Percentiles rank a stretch among this genome's conserved stretches.
phyloP scores from a whole-genome alignment of 2,888 invertebrate species.

The Rapana venosa region DNA sequence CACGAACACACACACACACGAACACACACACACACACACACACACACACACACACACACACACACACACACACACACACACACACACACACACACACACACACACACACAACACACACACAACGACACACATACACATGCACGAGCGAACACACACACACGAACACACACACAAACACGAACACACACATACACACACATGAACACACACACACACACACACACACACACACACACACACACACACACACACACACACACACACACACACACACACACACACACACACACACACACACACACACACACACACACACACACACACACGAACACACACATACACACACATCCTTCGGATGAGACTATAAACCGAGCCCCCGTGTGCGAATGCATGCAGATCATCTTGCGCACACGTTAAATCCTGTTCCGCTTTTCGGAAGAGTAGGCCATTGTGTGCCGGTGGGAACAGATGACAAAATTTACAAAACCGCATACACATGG shows the following conservation, averaged over 20 bases:
- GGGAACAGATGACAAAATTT: too few species aligned
- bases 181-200: not conserved
- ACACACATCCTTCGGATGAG: too few species aligned
- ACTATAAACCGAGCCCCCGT: too few species aligned
- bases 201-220: not conserved
- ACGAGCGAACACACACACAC: not conserved
- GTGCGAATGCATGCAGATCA: too few species aligned
- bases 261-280: not conserved
- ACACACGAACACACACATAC: not conserved
- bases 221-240: not conserved
- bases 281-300: not conserved
- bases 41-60: not conserved
- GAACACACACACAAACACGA: not conserved
- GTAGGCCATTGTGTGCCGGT: too few species aligned
- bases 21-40: not conserved
- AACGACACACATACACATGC: not conserved
- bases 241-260: not conserved
- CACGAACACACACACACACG: not conserved
- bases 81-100: not conserved
- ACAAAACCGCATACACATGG: too few species aligned
- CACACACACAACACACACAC: too few species aligned
- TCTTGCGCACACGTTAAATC: too few species aligned
- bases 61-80: not conserved
- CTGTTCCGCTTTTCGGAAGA: too few species aligned
- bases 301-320: not conserved